A percentile compares a stretch with the other conserved stretches of the same genome.
These are phyloP conservation scores for Cantharis rustica DNA, from an alignment of 2,888 invertebrate species.

Conservation along the genomic window DNA sequence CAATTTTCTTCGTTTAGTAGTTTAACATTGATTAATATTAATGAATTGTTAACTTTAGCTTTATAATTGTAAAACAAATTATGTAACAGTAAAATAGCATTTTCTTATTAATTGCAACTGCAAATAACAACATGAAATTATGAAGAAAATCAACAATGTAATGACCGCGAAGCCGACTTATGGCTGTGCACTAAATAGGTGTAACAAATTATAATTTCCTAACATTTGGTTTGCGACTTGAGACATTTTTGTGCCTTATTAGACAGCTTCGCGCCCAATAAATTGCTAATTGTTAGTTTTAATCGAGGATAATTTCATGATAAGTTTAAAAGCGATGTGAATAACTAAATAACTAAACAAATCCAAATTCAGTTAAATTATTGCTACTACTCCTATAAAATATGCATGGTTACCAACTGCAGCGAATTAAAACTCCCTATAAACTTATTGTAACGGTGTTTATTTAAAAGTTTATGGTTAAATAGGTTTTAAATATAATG, in stretches of 20 bases:
- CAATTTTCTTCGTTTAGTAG: too few relatives aligned
- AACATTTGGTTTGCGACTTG: background rate
- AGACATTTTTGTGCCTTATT: background rate
- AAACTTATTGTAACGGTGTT: background rate
- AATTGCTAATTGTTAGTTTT: background rate
- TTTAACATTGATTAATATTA: too few relatives aligned
- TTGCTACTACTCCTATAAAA: background rate
- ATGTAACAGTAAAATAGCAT: background rate
- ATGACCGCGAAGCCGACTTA: background rate
- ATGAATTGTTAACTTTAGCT: too few relatives aligned
- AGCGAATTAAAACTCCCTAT: background rate
- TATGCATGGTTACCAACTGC: background rate
- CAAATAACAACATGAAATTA: background rate
- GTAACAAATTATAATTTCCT: background rate
- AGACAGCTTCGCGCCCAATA: background rate
- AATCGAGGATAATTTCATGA: background rate
- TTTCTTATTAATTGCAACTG: background rate
- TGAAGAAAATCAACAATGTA: background rate
- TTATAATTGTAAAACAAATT: too few relatives aligned
- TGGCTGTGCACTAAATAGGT: background rate
- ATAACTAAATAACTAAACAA: too few relatives aligned
- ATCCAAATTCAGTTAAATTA: too few relatives aligned
- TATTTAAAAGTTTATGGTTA: background rate
- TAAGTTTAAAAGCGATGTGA: too few relatives aligned
- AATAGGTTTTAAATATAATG: background rate